Evolutionary conservation across 2,113 vertebrate species (phyloP).

Genomic region (western clawed frog (Xenopus tropicalis)): UCB_Xtro_10.0 CM004448.2:140283001-140283500

Average conservation of each 20-base stretch:
- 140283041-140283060: too few species aligned
- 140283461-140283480: too few species aligned
- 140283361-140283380: background rate
- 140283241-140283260: slow-evolving; percentile 8
- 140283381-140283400: background rate
- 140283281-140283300: slow-evolving; percentile 14
- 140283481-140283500: too few species aligned
- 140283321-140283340: background rate
- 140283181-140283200: slow-evolving; percentile 17
- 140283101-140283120: too few species aligned
- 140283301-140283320: slow-evolving; percentile 18
- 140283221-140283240: slow-evolving; percentile 20
- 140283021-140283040: too few species aligned
- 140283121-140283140: background rate
- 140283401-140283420: background rate
- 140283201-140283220: slow-evolving; percentile 8
- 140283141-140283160: background rate
- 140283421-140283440: too few species aligned
- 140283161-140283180: slow-evolving; percentile 3
- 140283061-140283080: too few species aligned
- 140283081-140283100: too few species aligned
- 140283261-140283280: slow-evolving; percentile 26
- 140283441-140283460: too few species aligned
- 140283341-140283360: slow-evolving; percentile 11
- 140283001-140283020: too few species aligned